Conservation (phyloP, 1,140 invertebrate genomes). For the Asobara japonica region DNA sequence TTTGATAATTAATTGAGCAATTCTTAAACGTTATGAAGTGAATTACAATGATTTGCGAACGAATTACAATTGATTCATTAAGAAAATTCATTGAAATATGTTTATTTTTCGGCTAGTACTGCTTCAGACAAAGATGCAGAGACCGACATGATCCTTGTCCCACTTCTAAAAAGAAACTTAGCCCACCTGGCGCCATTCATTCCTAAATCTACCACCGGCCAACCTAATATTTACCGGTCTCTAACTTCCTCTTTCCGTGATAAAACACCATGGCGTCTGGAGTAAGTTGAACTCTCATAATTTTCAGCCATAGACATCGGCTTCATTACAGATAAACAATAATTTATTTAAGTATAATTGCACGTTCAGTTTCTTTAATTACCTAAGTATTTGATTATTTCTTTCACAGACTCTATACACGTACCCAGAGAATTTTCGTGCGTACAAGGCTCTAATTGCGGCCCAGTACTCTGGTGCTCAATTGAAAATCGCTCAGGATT, state of each 20-base stretch:
- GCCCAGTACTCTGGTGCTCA: slow-evolving; percentile 92
- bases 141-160: too few relatives aligned
- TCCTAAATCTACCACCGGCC: too few relatives aligned
- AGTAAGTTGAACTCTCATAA: slow-evolving; percentile 63
- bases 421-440: slow-evolving; percentile 95
- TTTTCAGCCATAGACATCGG: slow-evolving; percentile 61
- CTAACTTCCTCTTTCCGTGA: slow-evolving; percentile 63
- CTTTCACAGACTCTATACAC: slow-evolving; percentile 91
- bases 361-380: slow-evolving; percentile 25
- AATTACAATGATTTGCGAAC: too few relatives aligned
- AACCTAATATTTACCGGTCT: slow-evolving; percentile 60
- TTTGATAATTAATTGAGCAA: too few relatives aligned
- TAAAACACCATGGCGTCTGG: slow-evolving; percentile 68
- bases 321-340: slow-evolving; percentile 24
- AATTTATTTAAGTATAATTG: not conserved
- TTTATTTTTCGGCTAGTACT: too few relatives aligned
- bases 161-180: too few relatives aligned
- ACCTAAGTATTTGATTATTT: slow-evolving; percentile 56
- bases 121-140: too few relatives aligned
- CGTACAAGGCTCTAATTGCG: slow-evolving; percentile 92
- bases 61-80: too few relatives aligned
- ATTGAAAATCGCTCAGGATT: slow-evolving; percentile 84
- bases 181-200: too few relatives aligned
- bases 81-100: too few relatives aligned
- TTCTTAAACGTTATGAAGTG: too few relatives aligned